Evolutionary conservation across 2,797 vertebrate genomes (phyloP).

Genomic region (Lacerta agilis): DNA sequence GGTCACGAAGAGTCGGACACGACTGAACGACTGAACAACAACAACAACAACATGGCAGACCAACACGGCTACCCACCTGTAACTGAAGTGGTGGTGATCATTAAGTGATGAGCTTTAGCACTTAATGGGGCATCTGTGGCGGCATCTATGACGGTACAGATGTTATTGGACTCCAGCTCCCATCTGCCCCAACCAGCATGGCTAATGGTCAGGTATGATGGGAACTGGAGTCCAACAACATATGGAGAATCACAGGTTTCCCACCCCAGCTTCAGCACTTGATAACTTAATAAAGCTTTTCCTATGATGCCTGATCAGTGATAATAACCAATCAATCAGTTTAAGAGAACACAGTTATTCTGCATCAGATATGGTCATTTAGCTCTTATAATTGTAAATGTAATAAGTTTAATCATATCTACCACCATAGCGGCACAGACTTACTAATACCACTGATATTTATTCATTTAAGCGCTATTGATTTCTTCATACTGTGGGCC

Average conservation of each 20-base stretch:
- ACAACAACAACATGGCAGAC: too few relatives aligned
- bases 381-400: background rate
- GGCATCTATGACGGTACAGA: too few relatives aligned
- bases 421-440: background rate
- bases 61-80: too few relatives aligned
- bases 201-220: too few relatives aligned
- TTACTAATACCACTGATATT: background rate
- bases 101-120: background rate
- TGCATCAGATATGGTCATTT: slow-evolving; percentile 3
- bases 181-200: too few relatives aligned
- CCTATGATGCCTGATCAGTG: background rate
- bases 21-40: too few relatives aligned
- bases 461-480: slow-evolving; percentile 15
- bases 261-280: too few relatives aligned
- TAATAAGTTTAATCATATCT: slow-evolving; percentile 6
- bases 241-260: too few relatives aligned
- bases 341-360: background rate
- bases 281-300: background rate
- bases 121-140: background rate
- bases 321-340: background rate
- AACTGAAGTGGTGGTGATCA: background rate
- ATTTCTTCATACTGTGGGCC: slow-evolving; percentile 9
- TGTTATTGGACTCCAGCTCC: too few relatives aligned
- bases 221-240: too few relatives aligned
- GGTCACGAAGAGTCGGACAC: too few relatives aligned